A percentile compares a stretch with the other conserved stretches of the same genome.
Evolutionary conservation across 2,113 vertebrate genomes (phyloP).

Genomic region (Sturnus vulgaris): DNA sequence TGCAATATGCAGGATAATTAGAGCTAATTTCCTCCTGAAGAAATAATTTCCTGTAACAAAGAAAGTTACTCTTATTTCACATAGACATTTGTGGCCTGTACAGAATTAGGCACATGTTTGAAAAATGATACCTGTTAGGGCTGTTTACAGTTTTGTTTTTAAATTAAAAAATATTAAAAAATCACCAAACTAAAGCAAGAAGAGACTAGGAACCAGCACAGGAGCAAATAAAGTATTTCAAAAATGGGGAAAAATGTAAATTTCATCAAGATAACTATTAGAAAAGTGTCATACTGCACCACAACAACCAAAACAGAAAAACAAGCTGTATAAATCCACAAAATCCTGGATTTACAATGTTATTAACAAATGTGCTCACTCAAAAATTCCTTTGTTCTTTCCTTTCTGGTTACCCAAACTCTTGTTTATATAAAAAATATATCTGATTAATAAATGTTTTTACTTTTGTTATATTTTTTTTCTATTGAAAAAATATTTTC

Average conservation of each 20-base stretch:
- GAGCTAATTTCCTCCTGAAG: neutral
- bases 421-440: constrained; percentile 75
- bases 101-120: neutral
- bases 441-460: constrained; percentile 69
- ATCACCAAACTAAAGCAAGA: neutral
- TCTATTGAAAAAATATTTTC: constrained; percentile 70
- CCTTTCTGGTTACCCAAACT: constrained; percentile 52
- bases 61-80: neutral
- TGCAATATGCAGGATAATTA: neutral
- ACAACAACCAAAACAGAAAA: neutral
- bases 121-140: neutral
- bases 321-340: neutral
- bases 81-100: neutral
- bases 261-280: neutral
- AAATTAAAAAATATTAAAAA: neutral
- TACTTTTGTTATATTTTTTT: constrained; percentile 30
- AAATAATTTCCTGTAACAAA: neutral
- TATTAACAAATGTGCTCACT: neutral
- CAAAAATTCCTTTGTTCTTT: constrained; percentile 28
- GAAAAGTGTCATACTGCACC: neutral
- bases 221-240: neutral
- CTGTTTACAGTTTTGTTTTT: neutral
- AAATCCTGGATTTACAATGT: constrained; percentile 7
- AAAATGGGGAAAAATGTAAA: neutral
- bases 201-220: neutral